Evolutionary conservation across 1,140 invertebrate genomes (phyloP).

Genomic region (Laodelphax striatellus): DNA sequence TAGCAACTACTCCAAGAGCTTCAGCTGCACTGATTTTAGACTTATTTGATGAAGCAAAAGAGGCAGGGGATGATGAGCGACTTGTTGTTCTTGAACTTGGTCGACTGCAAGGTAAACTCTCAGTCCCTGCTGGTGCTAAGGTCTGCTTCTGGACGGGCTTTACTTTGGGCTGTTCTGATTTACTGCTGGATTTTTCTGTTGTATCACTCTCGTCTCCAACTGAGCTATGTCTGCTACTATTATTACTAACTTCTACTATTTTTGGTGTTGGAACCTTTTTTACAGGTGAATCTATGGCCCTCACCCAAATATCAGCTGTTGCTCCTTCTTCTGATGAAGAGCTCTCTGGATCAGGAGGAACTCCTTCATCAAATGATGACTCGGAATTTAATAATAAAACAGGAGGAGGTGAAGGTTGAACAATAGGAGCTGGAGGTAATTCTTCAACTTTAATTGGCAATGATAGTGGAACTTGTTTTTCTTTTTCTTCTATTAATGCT

Average conservation of each 20-base stretch:
- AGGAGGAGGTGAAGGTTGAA: too few relatives aligned
- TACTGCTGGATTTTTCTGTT: background rate
- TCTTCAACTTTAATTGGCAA: too few relatives aligned
- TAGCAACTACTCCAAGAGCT: slow-evolving; percentile 25
- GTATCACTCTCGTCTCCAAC: background rate
- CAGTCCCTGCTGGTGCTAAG: slow-evolving; percentile 10
- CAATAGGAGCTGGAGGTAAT: too few relatives aligned
- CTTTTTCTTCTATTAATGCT: too few relatives aligned
- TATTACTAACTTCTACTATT: background rate
- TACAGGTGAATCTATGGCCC: slow-evolving; percentile 25
- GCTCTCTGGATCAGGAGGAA: slow-evolving; percentile 10
- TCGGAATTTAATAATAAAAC: too few relatives aligned
- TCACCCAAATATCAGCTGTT: slow-evolving; percentile 26
- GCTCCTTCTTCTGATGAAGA: slow-evolving; percentile 23
- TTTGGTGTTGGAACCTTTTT: slow-evolving; percentile 15
- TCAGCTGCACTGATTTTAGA: slow-evolving; percentile 25
- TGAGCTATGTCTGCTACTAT: slow-evolving; percentile 1
- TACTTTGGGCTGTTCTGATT: background rate
- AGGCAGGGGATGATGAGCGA: slow-evolving; percentile 21
- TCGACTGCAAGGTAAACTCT: slow-evolving; percentile 20
- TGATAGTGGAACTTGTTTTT: too few relatives aligned
- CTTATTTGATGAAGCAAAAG: slow-evolving; percentile 10
- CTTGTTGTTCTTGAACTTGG: slow-evolving; percentile 19
- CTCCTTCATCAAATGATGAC: too few relatives aligned
- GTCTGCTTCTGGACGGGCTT: background rate